phyloP scores from a whole-genome alignment of 2,888 invertebrate species.

The Caenorhabditis sp. region DNA sequence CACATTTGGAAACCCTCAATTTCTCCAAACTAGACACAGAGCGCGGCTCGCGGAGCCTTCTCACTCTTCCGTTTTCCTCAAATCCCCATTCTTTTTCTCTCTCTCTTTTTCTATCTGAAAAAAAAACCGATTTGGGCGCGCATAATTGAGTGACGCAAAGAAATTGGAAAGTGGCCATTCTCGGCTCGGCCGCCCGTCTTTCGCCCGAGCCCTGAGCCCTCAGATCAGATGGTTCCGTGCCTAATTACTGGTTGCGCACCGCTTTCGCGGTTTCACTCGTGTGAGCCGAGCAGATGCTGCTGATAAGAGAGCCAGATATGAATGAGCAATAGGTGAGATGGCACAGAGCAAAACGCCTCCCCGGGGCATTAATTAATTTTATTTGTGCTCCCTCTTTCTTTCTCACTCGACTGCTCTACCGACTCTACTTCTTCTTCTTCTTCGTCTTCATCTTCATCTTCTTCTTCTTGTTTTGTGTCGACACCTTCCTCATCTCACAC shows the following conservation, averaged over 20 bases:
- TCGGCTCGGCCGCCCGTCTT: not conserved
- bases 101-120: constrained; percentile 5
- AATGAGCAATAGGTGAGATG: not conserved
- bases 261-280: no score
- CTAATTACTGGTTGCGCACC: no score
- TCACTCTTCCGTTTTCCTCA: not conserved
- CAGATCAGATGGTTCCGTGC: no score
- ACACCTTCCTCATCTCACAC: not conserved
- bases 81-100: not conserved
- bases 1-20: no score
- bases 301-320: constrained; percentile 15
- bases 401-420: constrained; percentile 15
- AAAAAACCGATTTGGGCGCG: constrained; percentile 16
- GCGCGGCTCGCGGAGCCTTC: no score
- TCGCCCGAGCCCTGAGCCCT: no score
- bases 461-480: not conserved
- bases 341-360: constrained; percentile 10
- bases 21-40: no score
- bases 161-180: constrained; percentile 43
- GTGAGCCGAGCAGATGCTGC: no score
- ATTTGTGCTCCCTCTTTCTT: constrained; percentile 21
- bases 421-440: constrained; percentile 4
- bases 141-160: constrained; percentile 51
- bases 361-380: constrained; percentile 46
- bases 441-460: constrained; percentile 2